Percentiles rank a stretch among this genome's conserved stretches.
Conservation (phyloP, 2,888 invertebrate species). For the Arrhopalites spinosus region DNA sequence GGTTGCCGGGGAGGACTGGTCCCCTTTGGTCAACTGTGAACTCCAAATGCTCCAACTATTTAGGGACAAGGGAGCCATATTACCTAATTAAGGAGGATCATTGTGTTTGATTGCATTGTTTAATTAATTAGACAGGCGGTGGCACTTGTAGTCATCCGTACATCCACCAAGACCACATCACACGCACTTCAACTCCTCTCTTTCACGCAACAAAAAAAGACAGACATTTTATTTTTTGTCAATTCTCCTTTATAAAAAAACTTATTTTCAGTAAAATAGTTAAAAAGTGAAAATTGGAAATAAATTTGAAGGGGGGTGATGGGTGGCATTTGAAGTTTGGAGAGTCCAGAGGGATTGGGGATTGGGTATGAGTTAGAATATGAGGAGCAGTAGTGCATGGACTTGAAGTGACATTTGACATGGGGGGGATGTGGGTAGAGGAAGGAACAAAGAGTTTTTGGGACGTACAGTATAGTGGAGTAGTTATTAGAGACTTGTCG, state of each 20-base stretch:
- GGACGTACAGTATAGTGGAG: no score
- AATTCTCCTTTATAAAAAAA: neutral
- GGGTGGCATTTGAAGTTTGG: no score
- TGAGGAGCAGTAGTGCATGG: slow-evolving; percentile 46
- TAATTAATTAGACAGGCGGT: slow-evolving; percentile 34
- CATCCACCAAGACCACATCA: neutral
- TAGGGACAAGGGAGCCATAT: slow-evolving; percentile 13
- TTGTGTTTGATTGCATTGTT: slow-evolving; percentile 35
- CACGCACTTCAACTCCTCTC: no score
- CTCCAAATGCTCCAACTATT: neutral
- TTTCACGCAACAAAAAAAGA: neutral
- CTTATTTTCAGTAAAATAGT: no score
- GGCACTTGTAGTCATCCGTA: neutral
- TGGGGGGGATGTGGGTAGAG: neutral
- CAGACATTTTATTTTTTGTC: neutral
- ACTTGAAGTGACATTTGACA: slow-evolving; percentile 37
- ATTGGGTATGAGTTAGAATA: slow-evolving; percentile 31
- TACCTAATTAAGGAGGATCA: slow-evolving; percentile 31
- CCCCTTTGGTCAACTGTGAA: neutral
- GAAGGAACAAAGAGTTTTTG: neutral
- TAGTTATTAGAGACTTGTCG: no score
- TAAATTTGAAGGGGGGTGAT: no score
- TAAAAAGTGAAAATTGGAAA: no score
- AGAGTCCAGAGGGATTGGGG: neutral
- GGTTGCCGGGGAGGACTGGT: slow-evolving; percentile 1